These are phyloP conservation scores for Epsilonema sp. DNA, from an alignment of 2,888 invertebrate species.

Conservation along the genomic window DNA sequence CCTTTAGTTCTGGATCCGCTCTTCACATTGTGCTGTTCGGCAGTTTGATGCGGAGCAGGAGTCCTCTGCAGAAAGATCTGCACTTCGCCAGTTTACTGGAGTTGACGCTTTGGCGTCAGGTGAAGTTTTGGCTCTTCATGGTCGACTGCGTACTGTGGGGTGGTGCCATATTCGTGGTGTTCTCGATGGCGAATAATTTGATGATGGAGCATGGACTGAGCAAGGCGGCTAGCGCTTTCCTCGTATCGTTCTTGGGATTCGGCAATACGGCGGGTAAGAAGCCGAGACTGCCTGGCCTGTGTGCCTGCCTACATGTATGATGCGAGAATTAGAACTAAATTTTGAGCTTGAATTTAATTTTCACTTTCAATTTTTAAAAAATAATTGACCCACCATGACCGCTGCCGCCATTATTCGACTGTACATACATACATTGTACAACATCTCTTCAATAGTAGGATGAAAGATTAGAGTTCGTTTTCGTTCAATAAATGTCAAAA, in stretches of 20 bases:
- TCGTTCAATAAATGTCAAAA: too few species aligned
- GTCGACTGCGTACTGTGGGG: constrained; percentile 1
- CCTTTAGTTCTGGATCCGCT: not conserved
- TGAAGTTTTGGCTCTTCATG: constrained; percentile 1
- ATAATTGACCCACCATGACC: too few species aligned
- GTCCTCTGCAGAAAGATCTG: too few species aligned
- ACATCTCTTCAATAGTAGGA: too few species aligned
- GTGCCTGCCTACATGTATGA: too few species aligned
- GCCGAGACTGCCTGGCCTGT: too few species aligned
- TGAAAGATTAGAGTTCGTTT: too few species aligned
- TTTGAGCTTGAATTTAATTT: too few species aligned
- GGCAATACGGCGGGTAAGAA: constrained; percentile 5
- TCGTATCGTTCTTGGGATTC: constrained; percentile 5
- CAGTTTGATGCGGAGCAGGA: not conserved
- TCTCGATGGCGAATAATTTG: constrained; percentile 8
- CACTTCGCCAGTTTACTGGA: constrained; percentile 4
- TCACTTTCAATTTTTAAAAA: too few species aligned
- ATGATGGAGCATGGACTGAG: not conserved
- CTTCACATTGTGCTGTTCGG: not conserved
- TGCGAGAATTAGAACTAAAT: too few species aligned
- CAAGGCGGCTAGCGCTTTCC: constrained; percentile 2
- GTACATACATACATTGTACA: too few species aligned
- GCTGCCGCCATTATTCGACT: too few species aligned
- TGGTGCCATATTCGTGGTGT: constrained; percentile 3
- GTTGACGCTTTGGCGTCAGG: not conserved